phyloP scores from a whole-genome alignment of 1,140 invertebrate species.

The Mizuhopecten yessoensis region DNA sequence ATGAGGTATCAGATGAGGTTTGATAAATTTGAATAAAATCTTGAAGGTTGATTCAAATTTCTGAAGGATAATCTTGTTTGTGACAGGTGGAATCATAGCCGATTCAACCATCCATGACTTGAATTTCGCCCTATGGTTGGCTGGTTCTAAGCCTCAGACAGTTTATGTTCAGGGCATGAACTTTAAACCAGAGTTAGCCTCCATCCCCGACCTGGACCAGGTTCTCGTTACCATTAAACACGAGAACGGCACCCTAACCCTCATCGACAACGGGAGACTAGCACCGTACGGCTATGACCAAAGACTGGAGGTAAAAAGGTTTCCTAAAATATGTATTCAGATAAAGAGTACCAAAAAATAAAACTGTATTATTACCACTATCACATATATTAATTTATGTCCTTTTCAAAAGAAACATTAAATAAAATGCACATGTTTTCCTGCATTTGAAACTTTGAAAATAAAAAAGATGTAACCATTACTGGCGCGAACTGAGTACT shows the following conservation, averaged over 20 bases:
- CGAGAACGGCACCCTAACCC: conserved; percentile 86
- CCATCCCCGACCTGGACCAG: conserved; percentile 87
- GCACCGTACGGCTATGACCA: conserved; percentile 89
- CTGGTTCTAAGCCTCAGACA: conserved; percentile 86
- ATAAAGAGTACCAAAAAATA: too few relatives aligned
- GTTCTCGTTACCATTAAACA: conserved; percentile 87
- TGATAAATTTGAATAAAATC: too few relatives aligned
- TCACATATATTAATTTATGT: too few relatives aligned
- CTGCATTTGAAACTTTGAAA: too few relatives aligned
- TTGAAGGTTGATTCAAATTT: background rate
- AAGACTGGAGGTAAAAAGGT: conserved; percentile 86
- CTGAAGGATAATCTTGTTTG: background rate
- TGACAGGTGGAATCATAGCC: conserved; percentile 89
- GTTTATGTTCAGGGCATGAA: conserved; percentile 85
- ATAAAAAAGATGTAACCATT: too few relatives aligned
- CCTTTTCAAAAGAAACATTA: too few relatives aligned
- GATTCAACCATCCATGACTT: conserved; percentile 90
- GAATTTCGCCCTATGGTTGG: conserved; percentile 87
- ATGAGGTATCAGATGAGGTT: too few relatives aligned
- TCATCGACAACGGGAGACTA: conserved; percentile 88
- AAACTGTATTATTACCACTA: too few relatives aligned
- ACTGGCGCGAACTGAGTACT: too few relatives aligned
- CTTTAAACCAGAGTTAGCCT: conserved; percentile 86
- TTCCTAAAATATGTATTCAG: too few relatives aligned
- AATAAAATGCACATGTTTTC: too few relatives aligned